Percentiles rank a stretch among this genome's conserved stretches.
phyloP scores from a whole-genome alignment of 1,140 invertebrate genomes.

The Ceratoteleas bidentatus region DNA sequence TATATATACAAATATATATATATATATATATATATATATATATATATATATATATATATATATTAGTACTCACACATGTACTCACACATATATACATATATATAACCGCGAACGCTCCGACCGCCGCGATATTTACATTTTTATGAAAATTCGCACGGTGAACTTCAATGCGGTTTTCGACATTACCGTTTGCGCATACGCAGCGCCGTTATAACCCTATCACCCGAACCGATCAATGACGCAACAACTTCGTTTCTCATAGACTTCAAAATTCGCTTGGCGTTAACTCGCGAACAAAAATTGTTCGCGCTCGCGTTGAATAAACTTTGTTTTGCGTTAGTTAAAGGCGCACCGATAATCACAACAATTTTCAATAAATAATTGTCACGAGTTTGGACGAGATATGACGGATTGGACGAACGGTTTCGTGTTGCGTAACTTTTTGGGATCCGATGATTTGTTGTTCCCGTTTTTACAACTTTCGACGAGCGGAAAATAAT shows the following conservation, averaged over 20 bases:
- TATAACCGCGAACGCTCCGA: too few species aligned
- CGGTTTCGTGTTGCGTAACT: too few species aligned
- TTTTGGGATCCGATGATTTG: too few species aligned
- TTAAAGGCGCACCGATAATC: background rate
- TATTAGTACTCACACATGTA: too few species aligned
- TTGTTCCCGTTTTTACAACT: too few species aligned
- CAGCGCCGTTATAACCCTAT: slow-evolving; percentile 66
- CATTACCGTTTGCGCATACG: slow-evolving; percentile 65
- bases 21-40: too few species aligned
- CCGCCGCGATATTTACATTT: slow-evolving; percentile 56
- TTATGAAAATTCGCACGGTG: slow-evolving; percentile 56
- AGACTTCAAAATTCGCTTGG: slow-evolving; percentile 55
- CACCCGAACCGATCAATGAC: slow-evolving; percentile 67
- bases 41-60: too few species aligned
- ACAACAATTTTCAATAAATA: background rate
- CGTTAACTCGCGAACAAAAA: slow-evolving; percentile 32
- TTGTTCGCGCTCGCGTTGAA: slow-evolving; percentile 4
- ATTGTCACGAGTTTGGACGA: too few species aligned
- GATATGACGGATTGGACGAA: too few species aligned
- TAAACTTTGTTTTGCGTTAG: background rate
- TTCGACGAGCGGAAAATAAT: too few species aligned
- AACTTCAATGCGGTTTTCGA: slow-evolving; percentile 68
- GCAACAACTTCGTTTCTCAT: slow-evolving; percentile 66
- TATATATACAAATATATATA: too few species aligned
- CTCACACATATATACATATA: too few species aligned